Conservation (phyloP, 2,888 invertebrate species). For the Drosophila greeni region DNA sequence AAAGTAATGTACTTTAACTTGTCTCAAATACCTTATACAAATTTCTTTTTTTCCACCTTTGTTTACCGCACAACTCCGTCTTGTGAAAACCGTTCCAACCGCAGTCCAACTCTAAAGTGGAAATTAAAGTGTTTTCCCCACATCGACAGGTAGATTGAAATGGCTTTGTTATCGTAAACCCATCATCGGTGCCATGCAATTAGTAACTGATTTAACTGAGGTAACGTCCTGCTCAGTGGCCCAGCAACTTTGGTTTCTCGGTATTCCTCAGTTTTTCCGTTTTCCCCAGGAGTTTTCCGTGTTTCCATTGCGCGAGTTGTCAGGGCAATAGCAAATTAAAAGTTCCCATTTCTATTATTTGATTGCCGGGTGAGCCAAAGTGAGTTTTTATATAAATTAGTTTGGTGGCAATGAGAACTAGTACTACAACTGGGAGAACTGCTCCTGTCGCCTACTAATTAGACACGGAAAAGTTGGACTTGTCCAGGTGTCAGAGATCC, state of each 20-base stretch:
- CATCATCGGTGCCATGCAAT: slow-evolving; percentile 31
- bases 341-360: slow-evolving; percentile 50
- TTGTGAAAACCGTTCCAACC: neutral
- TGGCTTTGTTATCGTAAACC: slow-evolving; percentile 28
- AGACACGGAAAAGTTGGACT: slow-evolving; percentile 53
- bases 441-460: slow-evolving; percentile 57
- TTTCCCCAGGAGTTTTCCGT: slow-evolving; percentile 15
- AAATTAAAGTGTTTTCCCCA: neutral
- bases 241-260: slow-evolving; percentile 5
- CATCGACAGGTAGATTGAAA: slow-evolving; percentile 24
- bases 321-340: slow-evolving; percentile 60
- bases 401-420: slow-evolving; percentile 34
- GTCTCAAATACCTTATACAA: neutral
- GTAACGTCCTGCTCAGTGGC: slow-evolving; percentile 2
- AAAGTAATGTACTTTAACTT: neutral
- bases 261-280: slow-evolving; percentile 8
- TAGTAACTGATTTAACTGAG: slow-evolving; percentile 29
- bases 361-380: slow-evolving; percentile 42
- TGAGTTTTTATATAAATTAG: slow-evolving; percentile 55
- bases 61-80: neutral
- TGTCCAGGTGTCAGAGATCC: slow-evolving; percentile 30
- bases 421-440: neutral
- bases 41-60: neutral
- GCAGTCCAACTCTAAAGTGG: neutral
- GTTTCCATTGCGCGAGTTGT: slow-evolving; percentile 42